phyloP scores from a whole-genome alignment of 2,888 invertebrate genomes.

The Ennomos fuscantarius region DNA sequence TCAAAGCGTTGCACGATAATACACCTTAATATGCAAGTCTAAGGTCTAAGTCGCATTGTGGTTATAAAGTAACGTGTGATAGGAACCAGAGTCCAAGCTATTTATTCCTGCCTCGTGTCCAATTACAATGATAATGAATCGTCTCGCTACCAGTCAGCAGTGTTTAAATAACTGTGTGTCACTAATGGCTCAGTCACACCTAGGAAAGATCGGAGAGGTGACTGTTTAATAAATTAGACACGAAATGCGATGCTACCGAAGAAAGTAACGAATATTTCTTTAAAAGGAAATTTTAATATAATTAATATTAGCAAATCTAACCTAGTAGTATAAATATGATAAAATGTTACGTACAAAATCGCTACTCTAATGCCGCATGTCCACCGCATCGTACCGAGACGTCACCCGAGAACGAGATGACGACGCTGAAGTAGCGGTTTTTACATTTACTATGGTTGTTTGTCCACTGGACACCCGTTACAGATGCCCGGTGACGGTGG shows the following conservation, averaged over 20 bases:
- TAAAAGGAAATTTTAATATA: not conserved
- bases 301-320: not conserved
- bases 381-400: too few species aligned
- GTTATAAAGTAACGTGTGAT: slow-evolving; percentile 42
- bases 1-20: slow-evolving; percentile 29
- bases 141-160: slow-evolving; percentile 55
- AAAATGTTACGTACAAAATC: too few species aligned
- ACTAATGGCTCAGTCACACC: slow-evolving; percentile 38
- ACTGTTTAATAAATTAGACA: slow-evolving; percentile 28
- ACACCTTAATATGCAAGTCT: slow-evolving; percentile 35
- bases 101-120: slow-evolving; percentile 69
- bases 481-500: too few species aligned
- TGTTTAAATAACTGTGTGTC: slow-evolving; percentile 54
- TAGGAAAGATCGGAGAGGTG: slow-evolving; percentile 13
- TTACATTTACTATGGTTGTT: too few species aligned
- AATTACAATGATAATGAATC: slow-evolving; percentile 74
- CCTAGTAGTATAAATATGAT: too few species aligned
- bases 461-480: too few species aligned
- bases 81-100: slow-evolving; percentile 56
- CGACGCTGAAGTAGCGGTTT: too few species aligned
- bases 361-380: too few species aligned
- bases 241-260: not conserved
- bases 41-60: slow-evolving; percentile 40
- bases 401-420: too few species aligned
- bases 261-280: not conserved